Evolutionary conservation across 2,797 vertebrate species (phyloP).

Genomic region (Harpagifer antarcticus): DNA sequence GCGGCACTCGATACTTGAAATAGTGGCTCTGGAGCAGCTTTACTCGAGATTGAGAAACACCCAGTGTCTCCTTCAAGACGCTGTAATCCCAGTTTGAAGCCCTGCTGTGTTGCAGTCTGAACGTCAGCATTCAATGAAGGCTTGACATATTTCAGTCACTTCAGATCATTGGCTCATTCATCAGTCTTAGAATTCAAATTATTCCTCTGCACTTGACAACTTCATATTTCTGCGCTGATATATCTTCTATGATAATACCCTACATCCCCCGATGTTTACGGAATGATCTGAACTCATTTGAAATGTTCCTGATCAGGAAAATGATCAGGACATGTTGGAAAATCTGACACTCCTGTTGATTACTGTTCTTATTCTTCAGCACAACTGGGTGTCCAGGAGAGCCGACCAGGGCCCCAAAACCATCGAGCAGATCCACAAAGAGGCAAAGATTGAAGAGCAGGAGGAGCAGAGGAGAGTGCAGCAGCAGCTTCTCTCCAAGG

Average conservation of each 20-base stretch:
- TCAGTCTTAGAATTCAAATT: not conserved
- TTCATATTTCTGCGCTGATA: not conserved
- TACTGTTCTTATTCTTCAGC: slow-evolving; percentile 76
- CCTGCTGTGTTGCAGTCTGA: slow-evolving; percentile 13
- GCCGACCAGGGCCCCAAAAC: slow-evolving; percentile 98
- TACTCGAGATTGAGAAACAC: too few relatives aligned
- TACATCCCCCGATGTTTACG: not conserved
- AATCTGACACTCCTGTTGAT: not conserved
- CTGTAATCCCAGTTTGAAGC: not conserved
- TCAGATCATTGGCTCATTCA: not conserved
- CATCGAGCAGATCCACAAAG: slow-evolving; percentile 99
- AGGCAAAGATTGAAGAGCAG: slow-evolving; percentile 98
- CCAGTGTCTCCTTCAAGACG: not conserved
- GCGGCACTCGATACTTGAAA: too few relatives aligned
- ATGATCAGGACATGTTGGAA: not conserved
- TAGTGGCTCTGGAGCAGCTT: too few relatives aligned
- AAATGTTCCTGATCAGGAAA: not conserved
- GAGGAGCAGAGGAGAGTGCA: slow-evolving; percentile 97
- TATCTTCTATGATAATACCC: not conserved
- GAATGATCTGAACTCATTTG: not conserved
- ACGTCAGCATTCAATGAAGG: slow-evolving; percentile 16
- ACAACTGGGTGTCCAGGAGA: slow-evolving; percentile 96
- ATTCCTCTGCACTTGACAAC: not conserved
- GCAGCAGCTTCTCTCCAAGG: slow-evolving; percentile 96
- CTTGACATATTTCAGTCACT: not conserved